Evolutionary conservation across 2,888 invertebrate species (phyloP).

Genomic region (Geotrupes spiniger): DNA sequence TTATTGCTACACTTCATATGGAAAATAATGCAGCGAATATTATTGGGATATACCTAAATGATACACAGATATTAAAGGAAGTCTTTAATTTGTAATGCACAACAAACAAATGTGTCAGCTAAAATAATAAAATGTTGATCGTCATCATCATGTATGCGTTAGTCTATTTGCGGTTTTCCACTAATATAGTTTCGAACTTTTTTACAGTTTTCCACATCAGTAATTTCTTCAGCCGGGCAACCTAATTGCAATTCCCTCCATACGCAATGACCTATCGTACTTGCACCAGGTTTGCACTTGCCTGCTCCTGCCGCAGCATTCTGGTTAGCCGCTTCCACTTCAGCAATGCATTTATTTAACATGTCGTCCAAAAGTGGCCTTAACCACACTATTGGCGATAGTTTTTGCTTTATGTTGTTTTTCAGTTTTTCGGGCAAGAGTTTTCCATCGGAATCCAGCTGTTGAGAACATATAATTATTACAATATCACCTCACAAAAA

Average conservation of each 20-base stretch:
- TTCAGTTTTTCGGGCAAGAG: slow-evolving; percentile 37
- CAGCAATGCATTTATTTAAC: slow-evolving; percentile 42
- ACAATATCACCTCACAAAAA: too few relatives aligned
- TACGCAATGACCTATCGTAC: slow-evolving; percentile 46
- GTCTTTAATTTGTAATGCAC: too few relatives aligned
- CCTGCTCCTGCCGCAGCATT: slow-evolving; percentile 36
- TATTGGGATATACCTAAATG: too few relatives aligned
- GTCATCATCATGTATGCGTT: too few relatives aligned
- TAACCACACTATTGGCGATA: slow-evolving; percentile 41
- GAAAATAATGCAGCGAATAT: too few relatives aligned
- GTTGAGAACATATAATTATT: too few relatives aligned
- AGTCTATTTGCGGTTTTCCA: too few relatives aligned
- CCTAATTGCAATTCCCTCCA: slow-evolving; percentile 46
- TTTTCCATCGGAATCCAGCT: slow-evolving; percentile 44
- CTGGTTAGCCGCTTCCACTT: slow-evolving; percentile 30
- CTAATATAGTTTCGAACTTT: slow-evolving; percentile 31
- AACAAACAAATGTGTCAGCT: too few relatives aligned
- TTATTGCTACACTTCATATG: too few relatives aligned
- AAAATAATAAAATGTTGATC: too few relatives aligned
- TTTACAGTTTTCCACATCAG: slow-evolving; percentile 42
- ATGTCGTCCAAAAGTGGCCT: slow-evolving; percentile 39
- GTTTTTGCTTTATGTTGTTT: slow-evolving; percentile 35
- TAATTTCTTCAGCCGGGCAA: slow-evolving; percentile 48
- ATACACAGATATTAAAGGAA: too few relatives aligned
- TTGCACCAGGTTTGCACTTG: slow-evolving; percentile 33